Evolutionary conservation across 1,140 invertebrate species (phyloP).

Genomic region (Drosophila sp.): DNA sequence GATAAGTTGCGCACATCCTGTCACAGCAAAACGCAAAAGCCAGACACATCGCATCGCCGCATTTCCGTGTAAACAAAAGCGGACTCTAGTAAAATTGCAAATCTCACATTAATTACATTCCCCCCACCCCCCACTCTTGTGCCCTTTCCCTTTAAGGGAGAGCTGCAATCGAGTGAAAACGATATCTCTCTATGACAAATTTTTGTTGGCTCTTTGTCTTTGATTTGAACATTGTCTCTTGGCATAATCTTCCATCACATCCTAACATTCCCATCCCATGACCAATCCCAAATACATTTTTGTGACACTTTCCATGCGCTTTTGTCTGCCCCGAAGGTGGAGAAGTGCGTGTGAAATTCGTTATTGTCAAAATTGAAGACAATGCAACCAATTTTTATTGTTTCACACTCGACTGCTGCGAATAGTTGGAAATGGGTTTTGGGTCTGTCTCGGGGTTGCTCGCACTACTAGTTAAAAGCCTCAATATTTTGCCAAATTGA

Average conservation of each 20-base stretch:
- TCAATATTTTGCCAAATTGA: slow-evolving; percentile 32
- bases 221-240: slow-evolving; percentile 14
- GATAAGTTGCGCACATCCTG: slow-evolving; percentile 33
- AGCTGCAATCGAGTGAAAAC: slow-evolving; percentile 32
- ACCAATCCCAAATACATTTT: slow-evolving; percentile 43
- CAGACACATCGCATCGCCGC: slow-evolving; percentile 34
- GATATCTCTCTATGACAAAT: slow-evolving; percentile 49
- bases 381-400: slow-evolving; percentile 52
- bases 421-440: slow-evolving; percentile 2
- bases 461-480: slow-evolving; percentile 22
- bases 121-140: background rate
- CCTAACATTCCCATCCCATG: slow-evolving; percentile 28
- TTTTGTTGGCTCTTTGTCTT: slow-evolving; percentile 28
- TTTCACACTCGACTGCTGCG: slow-evolving; percentile 49
- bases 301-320: slow-evolving; percentile 40
- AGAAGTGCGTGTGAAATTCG: slow-evolving; percentile 55
- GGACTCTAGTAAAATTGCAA: slow-evolving; percentile 25
- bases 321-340: slow-evolving; percentile 18
- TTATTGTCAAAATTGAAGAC: slow-evolving; percentile 46
- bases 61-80: slow-evolving; percentile 53
- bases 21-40: slow-evolving; percentile 9
- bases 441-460: slow-evolving; percentile 1
- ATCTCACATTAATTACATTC: slow-evolving; percentile 45
- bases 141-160: background rate
- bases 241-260: slow-evolving; percentile 8